These are phyloP conservation scores for Scolopax rusticola DNA, from an alignment of 2,797 vertebrate species.

Conservation along the genomic window DNA sequence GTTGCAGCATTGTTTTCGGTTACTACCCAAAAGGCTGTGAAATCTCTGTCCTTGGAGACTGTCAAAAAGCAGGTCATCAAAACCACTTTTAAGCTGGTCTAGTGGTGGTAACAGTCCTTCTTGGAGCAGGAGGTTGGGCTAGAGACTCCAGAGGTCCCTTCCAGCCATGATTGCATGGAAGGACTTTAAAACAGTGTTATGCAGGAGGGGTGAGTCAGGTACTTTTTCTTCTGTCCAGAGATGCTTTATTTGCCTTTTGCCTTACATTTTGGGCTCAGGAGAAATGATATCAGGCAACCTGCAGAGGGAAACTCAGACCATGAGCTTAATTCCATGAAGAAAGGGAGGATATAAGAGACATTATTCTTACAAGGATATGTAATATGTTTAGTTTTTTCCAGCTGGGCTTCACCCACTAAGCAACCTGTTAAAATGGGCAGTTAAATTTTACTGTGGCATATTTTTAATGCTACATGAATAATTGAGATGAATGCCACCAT, in stretches of 20 bases:
- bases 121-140: not conserved
- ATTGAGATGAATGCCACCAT: not conserved
- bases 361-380: not conserved
- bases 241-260: not conserved
- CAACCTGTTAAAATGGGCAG: not conserved
- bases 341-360: not conserved
- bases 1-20: not conserved
- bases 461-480: not conserved
- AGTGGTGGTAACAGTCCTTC: not conserved
- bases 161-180: not conserved
- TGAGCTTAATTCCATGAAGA: not conserved
- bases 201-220: not conserved
- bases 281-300: not conserved
- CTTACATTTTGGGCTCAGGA: not conserved
- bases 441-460: not conserved
- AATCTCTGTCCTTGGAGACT: not conserved
- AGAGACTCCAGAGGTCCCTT: not conserved
- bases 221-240: not conserved
- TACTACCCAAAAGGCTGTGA: not conserved
- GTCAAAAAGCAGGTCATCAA: not conserved
- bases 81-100: not conserved
- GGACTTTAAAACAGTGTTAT: not conserved
- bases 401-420: not conserved
- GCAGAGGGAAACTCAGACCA: not conserved
- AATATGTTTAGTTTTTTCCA: not conserved